These are phyloP conservation scores for Plutella xylostella DNA, from an alignment of 2,888 invertebrate genomes.

Conservation along the genomic window DNA sequence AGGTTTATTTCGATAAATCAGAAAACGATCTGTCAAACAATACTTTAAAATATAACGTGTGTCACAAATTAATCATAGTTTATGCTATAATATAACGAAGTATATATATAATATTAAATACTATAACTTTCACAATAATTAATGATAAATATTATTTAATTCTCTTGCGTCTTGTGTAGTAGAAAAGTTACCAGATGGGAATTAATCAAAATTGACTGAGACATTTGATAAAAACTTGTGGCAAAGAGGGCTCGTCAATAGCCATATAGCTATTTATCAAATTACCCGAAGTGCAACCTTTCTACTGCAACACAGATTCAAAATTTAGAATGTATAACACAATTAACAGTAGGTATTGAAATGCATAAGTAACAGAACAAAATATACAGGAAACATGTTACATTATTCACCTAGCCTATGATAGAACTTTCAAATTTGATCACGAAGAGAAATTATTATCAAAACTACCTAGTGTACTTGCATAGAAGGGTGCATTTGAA, in stretches of 20 bases:
- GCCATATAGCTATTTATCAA: too few species aligned
- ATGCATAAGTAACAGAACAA: slow-evolving; percentile 2
- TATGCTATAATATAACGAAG: slow-evolving; percentile 31
- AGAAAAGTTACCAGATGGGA: too few species aligned
- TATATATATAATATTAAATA: slow-evolving; percentile 24
- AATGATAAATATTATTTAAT: slow-evolving; percentile 32
- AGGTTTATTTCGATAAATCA: slow-evolving; percentile 65
- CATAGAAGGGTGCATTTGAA: slow-evolving; percentile 60
- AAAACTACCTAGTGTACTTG: slow-evolving; percentile 63
- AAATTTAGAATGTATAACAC: too few species aligned
- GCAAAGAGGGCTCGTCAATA: too few species aligned
- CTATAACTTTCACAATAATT: slow-evolving; percentile 8
- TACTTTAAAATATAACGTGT: slow-evolving; percentile 44
- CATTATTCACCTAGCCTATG: slow-evolving; percentile 67
- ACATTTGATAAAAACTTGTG: too few species aligned
- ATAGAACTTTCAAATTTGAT: slow-evolving; percentile 67
- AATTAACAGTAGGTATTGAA: too few species aligned
- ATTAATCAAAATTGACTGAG: too few species aligned
- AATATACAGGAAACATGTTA: slow-evolving; percentile 45
- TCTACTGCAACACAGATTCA: too few species aligned
- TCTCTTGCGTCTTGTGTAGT: too few species aligned
- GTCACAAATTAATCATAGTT: slow-evolving; percentile 45
- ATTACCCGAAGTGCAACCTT: too few species aligned
- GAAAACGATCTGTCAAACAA: slow-evolving; percentile 47
- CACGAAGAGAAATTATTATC: slow-evolving; percentile 68